Percentiles rank a stretch among this genome's conserved stretches.
Conservation (phyloP, 64 coral and sea anemone species). For the Cladopsammia gracilis region DNA sequence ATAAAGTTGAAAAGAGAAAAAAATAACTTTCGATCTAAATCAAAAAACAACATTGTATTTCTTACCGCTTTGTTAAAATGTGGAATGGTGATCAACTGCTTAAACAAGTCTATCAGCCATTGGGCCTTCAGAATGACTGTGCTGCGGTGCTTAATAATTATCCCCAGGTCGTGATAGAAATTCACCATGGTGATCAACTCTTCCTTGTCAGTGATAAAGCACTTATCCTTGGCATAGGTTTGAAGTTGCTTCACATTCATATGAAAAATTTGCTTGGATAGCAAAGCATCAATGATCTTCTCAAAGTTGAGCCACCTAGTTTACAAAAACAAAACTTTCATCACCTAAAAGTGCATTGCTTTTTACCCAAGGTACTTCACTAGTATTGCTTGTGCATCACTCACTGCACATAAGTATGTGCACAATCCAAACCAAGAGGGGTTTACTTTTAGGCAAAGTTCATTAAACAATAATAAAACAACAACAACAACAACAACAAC, state of each 20-base stretch:
- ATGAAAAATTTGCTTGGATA: too few species aligned
- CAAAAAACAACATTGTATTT: background rate
- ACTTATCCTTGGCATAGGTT: conserved; percentile 28
- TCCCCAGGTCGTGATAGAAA: conserved; percentile 56
- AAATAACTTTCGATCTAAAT: too few species aligned
- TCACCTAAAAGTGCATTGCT: too few species aligned
- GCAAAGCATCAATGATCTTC: conserved; percentile 21
- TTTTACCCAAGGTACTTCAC: too few species aligned
- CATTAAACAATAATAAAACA: too few species aligned
- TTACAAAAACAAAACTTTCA: too few species aligned
- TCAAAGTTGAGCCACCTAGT: conserved; percentile 58
- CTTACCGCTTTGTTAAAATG: conserved; percentile 41
- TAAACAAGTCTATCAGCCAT: conserved; percentile 62
- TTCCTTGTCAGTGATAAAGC: conserved; percentile 38
- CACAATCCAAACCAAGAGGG: too few species aligned
- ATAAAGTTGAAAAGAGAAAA: too few species aligned
- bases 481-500: too few species aligned
- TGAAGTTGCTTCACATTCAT: conserved; percentile 5
- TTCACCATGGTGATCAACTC: conserved; percentile 45
- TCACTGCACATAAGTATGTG: too few species aligned
- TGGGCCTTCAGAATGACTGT: conserved; percentile 57
- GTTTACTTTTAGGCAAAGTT: too few species aligned
- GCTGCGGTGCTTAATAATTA: conserved; percentile 47
- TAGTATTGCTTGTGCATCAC: too few species aligned
- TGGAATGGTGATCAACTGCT: conserved; percentile 54